Conservation (phyloP, 2,113 vertebrate genomes). For the Cyanistes caeruleus region DNA sequence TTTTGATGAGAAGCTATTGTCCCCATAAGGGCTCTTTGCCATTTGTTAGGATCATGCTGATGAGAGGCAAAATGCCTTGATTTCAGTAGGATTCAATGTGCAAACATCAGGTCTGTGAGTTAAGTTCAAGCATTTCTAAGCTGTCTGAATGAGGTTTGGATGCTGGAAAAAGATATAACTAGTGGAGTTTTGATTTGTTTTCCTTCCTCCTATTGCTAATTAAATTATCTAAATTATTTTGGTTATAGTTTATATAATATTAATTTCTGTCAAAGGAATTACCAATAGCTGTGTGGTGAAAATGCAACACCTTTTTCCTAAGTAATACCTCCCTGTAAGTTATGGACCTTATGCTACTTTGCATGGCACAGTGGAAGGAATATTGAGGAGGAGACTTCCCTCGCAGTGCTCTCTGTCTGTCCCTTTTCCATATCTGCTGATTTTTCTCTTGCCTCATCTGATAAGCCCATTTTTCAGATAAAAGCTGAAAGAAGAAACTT, state of each 20-base stretch:
- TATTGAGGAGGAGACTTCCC: neutral
- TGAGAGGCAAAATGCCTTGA: neutral
- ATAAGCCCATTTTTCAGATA: neutral
- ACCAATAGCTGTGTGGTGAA: neutral
- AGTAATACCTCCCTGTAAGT: neutral
- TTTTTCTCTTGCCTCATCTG: neutral
- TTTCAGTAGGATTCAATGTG: neutral
- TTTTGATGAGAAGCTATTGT: neutral
- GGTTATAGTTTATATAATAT: neutral
- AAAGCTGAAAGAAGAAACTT: neutral
- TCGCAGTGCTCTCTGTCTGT: neutral
- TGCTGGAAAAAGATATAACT: neutral
- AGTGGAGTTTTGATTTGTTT: neutral
- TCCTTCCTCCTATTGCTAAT: neutral
- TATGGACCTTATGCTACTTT: neutral
- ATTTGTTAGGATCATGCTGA: neutral
- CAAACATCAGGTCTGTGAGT: neutral
- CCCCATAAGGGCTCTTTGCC: neutral
- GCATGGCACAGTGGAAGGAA: neutral
- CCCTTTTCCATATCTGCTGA: neutral
- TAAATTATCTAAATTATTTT: neutral
- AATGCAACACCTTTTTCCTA: neutral
- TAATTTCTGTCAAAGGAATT: neutral
- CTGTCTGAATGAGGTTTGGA: neutral
- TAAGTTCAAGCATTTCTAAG: neutral